phyloP scores from a whole-genome alignment of 2,113 vertebrate genomes.

The Aleadryas rufinucha region DNA sequence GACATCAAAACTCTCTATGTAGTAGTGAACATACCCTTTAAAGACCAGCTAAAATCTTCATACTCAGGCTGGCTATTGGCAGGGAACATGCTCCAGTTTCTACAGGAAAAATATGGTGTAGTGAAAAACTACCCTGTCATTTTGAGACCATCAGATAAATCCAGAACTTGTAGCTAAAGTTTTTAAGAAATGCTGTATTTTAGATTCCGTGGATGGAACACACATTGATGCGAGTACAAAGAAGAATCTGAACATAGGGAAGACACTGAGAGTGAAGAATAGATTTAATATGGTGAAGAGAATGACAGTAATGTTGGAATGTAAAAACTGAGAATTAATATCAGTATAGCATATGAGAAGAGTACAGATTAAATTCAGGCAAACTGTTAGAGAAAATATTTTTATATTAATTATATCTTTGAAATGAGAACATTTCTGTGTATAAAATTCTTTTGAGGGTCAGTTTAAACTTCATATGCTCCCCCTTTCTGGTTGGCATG shows the following conservation, averaged over 20 bases:
- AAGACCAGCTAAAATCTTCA: background rate
- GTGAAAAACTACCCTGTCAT: background rate
- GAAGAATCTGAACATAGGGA: background rate
- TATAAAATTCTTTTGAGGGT: background rate
- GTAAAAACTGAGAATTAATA: background rate
- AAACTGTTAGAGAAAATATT: background rate
- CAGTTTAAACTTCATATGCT: background rate
- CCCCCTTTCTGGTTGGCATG: background rate
- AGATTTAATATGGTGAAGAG: background rate
- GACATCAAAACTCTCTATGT: background rate
- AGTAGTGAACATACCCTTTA: background rate
- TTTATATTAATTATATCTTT: background rate
- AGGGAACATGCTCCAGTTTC: background rate
- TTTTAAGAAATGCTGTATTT: background rate
- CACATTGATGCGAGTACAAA: background rate
- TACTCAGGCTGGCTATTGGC: background rate
- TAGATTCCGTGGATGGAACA: background rate
- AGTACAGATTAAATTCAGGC: background rate
- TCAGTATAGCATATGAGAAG: background rate
- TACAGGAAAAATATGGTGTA: background rate
- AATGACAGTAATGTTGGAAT: background rate
- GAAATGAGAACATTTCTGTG: background rate
- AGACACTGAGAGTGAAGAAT: background rate
- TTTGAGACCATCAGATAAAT: background rate
- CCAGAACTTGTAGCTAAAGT: background rate